Conservation (phyloP, 1,140 invertebrate genomes). For the Procambarus clarkii region DNA sequence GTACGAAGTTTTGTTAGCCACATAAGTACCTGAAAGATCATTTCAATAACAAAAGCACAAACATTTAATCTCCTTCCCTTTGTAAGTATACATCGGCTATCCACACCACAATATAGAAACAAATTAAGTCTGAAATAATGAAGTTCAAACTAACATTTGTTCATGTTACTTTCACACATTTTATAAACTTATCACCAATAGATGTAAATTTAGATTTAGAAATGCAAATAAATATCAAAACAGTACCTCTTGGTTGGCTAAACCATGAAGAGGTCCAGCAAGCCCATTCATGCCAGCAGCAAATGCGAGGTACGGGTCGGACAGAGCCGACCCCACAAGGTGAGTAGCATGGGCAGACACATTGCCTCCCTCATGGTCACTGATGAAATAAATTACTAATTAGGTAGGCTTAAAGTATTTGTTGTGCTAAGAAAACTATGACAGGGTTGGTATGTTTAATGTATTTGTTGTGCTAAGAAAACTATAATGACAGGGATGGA, state of each 20-base stretch:
- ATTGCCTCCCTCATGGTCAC: slow-evolving; percentile 96
- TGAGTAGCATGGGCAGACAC: slow-evolving; percentile 97
- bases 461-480: too few species aligned
- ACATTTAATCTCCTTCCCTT: not conserved
- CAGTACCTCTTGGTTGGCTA: slow-evolving; percentile 95
- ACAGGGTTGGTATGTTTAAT: too few species aligned
- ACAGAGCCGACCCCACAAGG: slow-evolving; percentile 94
- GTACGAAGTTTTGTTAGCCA: slow-evolving; percentile 89
- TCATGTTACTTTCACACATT: too few species aligned
- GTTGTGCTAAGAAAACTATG: too few species aligned
- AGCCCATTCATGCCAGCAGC: slow-evolving; percentile 95
- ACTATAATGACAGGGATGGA: too few species aligned
- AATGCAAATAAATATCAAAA: too few species aligned
- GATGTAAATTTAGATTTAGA: too few species aligned
- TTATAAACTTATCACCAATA: too few species aligned
- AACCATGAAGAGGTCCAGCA: slow-evolving; percentile 95
- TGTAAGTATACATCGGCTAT: not conserved
- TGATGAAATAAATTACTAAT: slow-evolving; percentile 76
- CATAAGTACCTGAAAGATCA: slow-evolving; percentile 82
- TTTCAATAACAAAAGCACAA: not conserved
- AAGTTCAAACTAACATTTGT: too few species aligned
- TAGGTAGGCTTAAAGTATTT: too few species aligned
- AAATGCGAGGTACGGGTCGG: slow-evolving; percentile 96
- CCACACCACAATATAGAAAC: too few species aligned
- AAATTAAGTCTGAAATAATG: too few species aligned